Evolutionary conservation across 2,113 vertebrate genomes (phyloP).

Genomic region (Austrofundulus limnaeus): DNA sequence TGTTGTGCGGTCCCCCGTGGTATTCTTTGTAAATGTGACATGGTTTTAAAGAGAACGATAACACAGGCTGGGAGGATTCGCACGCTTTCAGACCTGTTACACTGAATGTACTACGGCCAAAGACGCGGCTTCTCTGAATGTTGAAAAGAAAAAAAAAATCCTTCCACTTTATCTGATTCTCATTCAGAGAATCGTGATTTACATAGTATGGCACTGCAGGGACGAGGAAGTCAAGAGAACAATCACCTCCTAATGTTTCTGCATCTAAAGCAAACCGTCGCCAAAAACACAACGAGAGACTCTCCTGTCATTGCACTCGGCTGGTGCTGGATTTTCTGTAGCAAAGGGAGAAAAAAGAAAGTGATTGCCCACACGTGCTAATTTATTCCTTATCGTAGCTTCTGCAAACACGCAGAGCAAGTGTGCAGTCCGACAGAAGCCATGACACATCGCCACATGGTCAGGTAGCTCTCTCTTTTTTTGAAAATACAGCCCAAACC

Average conservation of each 20-base stretch:
- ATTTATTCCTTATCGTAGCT: conserved; percentile 80
- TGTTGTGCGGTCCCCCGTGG: conserved; percentile 25
- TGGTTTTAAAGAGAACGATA: conserved; percentile 25
- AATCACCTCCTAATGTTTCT: neutral
- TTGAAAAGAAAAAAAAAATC: conserved; percentile 13
- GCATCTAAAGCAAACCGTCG: neutral
- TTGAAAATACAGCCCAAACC: conserved; percentile 63
- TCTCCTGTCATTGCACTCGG: conserved; percentile 26
- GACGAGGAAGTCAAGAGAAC: neutral
- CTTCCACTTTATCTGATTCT: conserved; percentile 20
- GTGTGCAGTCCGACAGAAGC: conserved; percentile 78
- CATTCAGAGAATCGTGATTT: conserved; percentile 45
- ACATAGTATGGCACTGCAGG: neutral
- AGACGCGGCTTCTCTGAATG: conserved; percentile 21
- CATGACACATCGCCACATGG: conserved; percentile 82
- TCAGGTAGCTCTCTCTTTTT: conserved; percentile 52
- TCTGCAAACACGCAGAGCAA: conserved; percentile 67
- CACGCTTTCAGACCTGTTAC: conserved; percentile 15
- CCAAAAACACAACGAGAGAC: neutral
- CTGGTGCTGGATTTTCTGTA: conserved; percentile 41
- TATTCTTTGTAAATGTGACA: conserved; percentile 24
- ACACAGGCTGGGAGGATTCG: conserved; percentile 19
- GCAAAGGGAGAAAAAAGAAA: conserved; percentile 49
- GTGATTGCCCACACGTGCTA: conserved; percentile 75
- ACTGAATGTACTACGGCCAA: conserved; percentile 30